phyloP scores from a whole-genome alignment of 1,140 invertebrate genomes.

The Drosophila grimshawi region DNA sequence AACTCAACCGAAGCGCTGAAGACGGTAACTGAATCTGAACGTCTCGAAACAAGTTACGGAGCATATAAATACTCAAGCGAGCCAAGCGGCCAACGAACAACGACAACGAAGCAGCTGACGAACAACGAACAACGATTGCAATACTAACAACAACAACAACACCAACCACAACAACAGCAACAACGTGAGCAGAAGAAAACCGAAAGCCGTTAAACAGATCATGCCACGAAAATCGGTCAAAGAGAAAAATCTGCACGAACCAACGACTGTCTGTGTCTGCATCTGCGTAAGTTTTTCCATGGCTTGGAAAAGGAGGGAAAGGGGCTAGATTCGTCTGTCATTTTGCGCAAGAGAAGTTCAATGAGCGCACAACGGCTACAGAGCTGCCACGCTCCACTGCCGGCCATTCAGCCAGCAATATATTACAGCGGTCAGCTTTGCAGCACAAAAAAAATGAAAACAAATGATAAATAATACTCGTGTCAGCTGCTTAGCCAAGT shows the following conservation, averaged over 20 bases:
- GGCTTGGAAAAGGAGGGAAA: neutral
- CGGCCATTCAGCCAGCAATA: conserved; percentile 13
- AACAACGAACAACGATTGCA: conserved; percentile 47
- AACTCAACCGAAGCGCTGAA: conserved; percentile 67
- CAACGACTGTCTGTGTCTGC: conserved; percentile 25
- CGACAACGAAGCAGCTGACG: conserved; percentile 23
- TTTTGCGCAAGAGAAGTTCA: conserved; percentile 79
- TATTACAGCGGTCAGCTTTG: conserved; percentile 18
- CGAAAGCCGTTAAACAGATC: conserved; percentile 81
- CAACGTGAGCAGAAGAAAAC: conserved; percentile 62
- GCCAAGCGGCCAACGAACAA: conserved; percentile 15
- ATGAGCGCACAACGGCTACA: conserved; percentile 65
- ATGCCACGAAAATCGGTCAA: conserved; percentile 80
- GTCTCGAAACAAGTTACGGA: conserved; percentile 75
- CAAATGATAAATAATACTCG: neutral
- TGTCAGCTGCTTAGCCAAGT: conserved; percentile 31
- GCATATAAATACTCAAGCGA: conserved; percentile 69
- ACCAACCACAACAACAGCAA: conserved; percentile 29
- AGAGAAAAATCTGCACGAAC: conserved; percentile 78
- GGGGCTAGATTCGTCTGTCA: conserved; percentile 22
- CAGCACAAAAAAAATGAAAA: neutral
- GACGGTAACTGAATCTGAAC: conserved; percentile 74
- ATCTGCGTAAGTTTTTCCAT: conserved; percentile 39
- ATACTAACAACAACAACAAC: conserved; percentile 32
- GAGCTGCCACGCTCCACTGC: conserved; percentile 65